phyloP scores from a whole-genome alignment of 2,113 vertebrate genomes.

The Pheucticus melanocephalus region DNA sequence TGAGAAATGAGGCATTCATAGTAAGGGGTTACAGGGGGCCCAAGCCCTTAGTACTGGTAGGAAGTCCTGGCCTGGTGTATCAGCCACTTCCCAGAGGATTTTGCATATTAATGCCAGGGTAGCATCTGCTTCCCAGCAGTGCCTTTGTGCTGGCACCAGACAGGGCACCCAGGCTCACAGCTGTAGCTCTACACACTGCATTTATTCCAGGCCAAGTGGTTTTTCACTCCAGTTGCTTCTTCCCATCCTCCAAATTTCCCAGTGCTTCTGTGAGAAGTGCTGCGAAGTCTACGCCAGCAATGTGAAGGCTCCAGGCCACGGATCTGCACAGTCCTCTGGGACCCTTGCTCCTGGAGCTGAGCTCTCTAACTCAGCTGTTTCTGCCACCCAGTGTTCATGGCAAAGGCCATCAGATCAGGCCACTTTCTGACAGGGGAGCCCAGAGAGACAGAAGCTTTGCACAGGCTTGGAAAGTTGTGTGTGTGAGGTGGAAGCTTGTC shows the following conservation, averaged over 20 bases:
- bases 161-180: background rate
- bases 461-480: background rate
- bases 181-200: background rate
- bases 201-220: background rate
- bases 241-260: background rate
- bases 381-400: background rate
- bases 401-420: background rate
- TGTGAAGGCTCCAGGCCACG: accelerated
- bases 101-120: background rate
- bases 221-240: slow-evolving; percentile 26
- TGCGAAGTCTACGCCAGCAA: background rate
- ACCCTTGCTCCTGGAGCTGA: background rate
- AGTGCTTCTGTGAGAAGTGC: background rate
- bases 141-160: slow-evolving; percentile 22
- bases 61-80: background rate
- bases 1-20: accelerated
- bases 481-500: background rate
- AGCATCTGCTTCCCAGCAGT: background rate
- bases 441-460: background rate
- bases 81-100: background rate
- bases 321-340: background rate
- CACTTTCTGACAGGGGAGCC: background rate
- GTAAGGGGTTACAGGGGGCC: background rate
- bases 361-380: background rate
- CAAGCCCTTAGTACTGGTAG: background rate